Conservation (phyloP, 1,140 invertebrate genomes). For the Metopolophium dirhodum region DNA sequence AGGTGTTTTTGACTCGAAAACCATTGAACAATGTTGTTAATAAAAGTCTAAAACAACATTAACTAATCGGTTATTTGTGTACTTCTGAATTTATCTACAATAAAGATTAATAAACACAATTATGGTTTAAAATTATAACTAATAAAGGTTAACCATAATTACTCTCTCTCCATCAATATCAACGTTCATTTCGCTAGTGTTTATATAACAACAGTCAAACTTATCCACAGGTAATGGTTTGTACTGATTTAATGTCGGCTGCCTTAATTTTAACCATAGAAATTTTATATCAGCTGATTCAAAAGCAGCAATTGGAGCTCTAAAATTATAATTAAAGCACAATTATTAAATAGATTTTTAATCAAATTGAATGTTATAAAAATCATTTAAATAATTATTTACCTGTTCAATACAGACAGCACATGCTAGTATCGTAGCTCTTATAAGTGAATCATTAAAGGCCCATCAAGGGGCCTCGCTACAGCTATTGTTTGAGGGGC, state of each 20-base stretch:
- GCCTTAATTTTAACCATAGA: not conserved
- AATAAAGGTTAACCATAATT: not conserved
- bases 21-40: too few species aligned
- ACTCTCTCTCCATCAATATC: not conserved
- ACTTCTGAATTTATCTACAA: too few species aligned
- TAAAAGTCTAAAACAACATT: too few species aligned
- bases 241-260: conserved; percentile 2
- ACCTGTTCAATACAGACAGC: not conserved
- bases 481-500: too few species aligned
- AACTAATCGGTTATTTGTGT: too few species aligned
- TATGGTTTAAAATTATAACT: too few species aligned
- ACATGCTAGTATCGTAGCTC: not conserved
- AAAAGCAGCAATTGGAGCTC: not conserved
- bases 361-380: too few species aligned
- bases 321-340: not conserved
- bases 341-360: not conserved
- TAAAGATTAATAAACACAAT: too few species aligned
- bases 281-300: not conserved
- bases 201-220: not conserved
- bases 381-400: not conserved
- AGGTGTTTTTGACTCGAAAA: too few species aligned
- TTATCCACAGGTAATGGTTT: not conserved
- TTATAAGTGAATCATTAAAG: too few species aligned
- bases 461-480: too few species aligned
- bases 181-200: not conserved